A percentile compares a stretch with the other conserved stretches of the same genome.
Evolutionary conservation across 2,113 vertebrate genomes (phyloP).

Genomic region (Labrus mixtus): DNA sequence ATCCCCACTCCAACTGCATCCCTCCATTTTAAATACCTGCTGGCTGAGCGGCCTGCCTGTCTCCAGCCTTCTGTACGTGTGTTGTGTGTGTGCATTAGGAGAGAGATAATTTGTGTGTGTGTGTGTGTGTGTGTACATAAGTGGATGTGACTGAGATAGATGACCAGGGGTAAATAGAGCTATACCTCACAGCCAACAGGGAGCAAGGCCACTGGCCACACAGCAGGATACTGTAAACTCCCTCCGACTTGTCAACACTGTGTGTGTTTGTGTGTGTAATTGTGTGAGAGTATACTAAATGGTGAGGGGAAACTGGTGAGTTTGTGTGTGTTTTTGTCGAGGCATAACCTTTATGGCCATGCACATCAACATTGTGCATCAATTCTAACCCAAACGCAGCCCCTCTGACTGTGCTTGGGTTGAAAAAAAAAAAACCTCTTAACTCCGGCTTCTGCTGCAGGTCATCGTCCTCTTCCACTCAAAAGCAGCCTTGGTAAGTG

Average conservation of each 20-base stretch:
- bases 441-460: no score
- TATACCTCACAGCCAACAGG: constrained; percentile 72
- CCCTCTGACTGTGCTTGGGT: no score
- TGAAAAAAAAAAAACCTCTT: no score
- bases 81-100: constrained; percentile 2
- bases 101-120: background rate
- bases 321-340: background rate
- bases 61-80: constrained; percentile 31
- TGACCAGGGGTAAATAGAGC: constrained; percentile 75
- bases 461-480: no score
- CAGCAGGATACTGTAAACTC: constrained; percentile 42
- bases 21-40: constrained; percentile 73
- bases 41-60: constrained; percentile 26
- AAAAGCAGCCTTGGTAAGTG: no score
- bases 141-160: constrained; percentile 78
- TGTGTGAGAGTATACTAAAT: constrained; percentile 15
- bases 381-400: no score
- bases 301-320: background rate
- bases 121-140: constrained; percentile 4
- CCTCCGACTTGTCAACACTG: constrained; percentile 27
- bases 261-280: constrained; percentile 6
- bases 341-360: no score
- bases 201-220: constrained; percentile 70
- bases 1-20: constrained; percentile 49
- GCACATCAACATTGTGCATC: no score